Conservation (phyloP, 2,113 vertebrate genomes). For the Puma concolor region DNA sequence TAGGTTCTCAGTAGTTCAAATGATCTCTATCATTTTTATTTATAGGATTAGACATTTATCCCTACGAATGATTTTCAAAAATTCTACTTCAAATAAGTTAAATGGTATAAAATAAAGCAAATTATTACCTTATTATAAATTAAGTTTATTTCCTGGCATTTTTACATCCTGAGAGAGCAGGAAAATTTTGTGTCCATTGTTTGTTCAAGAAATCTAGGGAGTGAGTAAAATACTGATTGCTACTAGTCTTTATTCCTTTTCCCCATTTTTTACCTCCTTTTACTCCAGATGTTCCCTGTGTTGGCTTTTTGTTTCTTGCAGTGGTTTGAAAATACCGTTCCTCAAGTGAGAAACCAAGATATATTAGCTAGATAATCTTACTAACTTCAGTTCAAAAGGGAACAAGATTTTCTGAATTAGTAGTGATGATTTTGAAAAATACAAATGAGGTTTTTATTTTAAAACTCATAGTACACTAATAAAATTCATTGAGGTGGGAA, state of each 20-base stretch:
- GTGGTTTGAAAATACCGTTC: conserved; percentile 35
- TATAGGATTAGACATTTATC: not conserved
- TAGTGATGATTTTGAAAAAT: not conserved
- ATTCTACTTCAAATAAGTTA: conserved; percentile 32
- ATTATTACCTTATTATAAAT: conserved; percentile 17
- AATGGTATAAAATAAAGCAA: not conserved
- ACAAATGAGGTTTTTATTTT: conserved; percentile 36
- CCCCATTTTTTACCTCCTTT: not conserved
- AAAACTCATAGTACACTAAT: not conserved
- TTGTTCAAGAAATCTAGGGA: not conserved
- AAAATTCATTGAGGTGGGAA: not conserved
- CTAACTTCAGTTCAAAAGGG: not conserved
- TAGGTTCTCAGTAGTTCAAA: conserved; percentile 30
- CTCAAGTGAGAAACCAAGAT: conserved; percentile 33
- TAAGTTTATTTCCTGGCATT: not conserved
- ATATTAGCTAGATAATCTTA: not conserved
- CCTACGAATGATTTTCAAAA: conserved; percentile 19
- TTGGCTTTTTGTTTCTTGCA: not conserved
- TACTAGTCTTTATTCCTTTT: not conserved
- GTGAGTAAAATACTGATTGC: not conserved
- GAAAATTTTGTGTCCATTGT: not conserved
- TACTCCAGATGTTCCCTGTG: not conserved
- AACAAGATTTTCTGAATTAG: conserved; percentile 47
- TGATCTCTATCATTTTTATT: not conserved
- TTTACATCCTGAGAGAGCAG: not conserved